Evolutionary conservation across 2,888 invertebrate genomes (phyloP).

Genomic region (Papilio elwesi): DNA sequence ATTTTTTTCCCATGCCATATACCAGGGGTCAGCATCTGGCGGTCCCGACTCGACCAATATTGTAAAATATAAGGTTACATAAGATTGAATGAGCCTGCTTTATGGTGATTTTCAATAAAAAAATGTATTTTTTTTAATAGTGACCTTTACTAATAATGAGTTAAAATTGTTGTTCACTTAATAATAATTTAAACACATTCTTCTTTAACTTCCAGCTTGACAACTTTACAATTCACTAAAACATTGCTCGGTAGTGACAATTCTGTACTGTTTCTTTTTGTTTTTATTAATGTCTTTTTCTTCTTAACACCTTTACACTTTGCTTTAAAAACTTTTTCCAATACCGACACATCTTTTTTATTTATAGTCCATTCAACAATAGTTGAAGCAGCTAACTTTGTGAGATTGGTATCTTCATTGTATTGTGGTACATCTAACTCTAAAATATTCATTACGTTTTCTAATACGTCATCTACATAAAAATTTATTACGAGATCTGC

Average conservation of each 20-base stretch:
- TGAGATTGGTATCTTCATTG: conserved; percentile 86
- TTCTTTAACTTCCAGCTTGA: conserved; percentile 64
- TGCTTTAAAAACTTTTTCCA: conserved; percentile 84
- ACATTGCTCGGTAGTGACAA: conserved; percentile 35
- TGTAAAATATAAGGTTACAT: too few relatives aligned
- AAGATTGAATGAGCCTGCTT: too few relatives aligned
- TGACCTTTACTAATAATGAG: background rate
- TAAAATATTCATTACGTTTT: conserved; percentile 89
- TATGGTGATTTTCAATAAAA: too few relatives aligned
- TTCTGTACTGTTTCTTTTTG: conserved; percentile 58
- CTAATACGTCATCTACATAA: conserved; percentile 93
- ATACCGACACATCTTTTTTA: conserved; percentile 82
- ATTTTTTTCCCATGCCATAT: too few relatives aligned
- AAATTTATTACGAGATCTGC: conserved; percentile 94
- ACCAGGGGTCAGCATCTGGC: too few relatives aligned
- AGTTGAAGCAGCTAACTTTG: conserved; percentile 75
- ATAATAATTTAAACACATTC: conserved; percentile 44
- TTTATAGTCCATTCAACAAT: conserved; percentile 90
- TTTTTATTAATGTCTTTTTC: conserved; percentile 69
- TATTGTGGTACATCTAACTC: conserved; percentile 90
- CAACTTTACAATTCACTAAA: conserved; percentile 54
- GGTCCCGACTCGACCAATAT: too few relatives aligned
- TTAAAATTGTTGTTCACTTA: background rate
- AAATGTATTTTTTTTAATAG: too few relatives aligned
- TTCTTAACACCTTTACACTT: conserved; percentile 80